phyloP scores from a whole-genome alignment of 2,797 vertebrate species.

The Clarias pachynema region DNA sequence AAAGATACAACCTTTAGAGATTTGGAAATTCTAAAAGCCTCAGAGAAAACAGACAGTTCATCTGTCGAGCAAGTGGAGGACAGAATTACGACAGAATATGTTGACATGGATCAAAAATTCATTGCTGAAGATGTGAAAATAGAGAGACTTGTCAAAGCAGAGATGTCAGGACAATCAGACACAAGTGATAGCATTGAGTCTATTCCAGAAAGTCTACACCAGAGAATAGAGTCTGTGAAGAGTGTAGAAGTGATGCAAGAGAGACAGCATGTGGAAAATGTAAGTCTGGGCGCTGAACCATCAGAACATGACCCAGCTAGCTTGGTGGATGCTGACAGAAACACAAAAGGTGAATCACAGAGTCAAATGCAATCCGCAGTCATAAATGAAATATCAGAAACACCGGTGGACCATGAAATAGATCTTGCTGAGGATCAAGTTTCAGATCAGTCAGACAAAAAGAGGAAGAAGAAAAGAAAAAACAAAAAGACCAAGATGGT shows the following conservation, averaged over 20 bases:
- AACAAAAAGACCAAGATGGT: slow-evolving; percentile 45
- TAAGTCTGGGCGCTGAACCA: background rate
- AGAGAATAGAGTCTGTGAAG: slow-evolving; percentile 12
- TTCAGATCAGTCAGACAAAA: slow-evolving; percentile 50
- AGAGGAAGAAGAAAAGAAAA: slow-evolving; percentile 55
- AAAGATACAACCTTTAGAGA: background rate
- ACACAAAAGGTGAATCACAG: slow-evolving; percentile 19
- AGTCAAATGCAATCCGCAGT: background rate
- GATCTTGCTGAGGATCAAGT: slow-evolving; percentile 29
- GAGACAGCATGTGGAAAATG: slow-evolving; percentile 7
- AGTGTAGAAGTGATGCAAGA: background rate
- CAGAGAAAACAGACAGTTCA: background rate
- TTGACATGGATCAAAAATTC: slow-evolving; percentile 7
- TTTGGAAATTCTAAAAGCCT: background rate
- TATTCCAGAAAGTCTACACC: background rate
- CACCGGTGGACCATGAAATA: slow-evolving; percentile 21
- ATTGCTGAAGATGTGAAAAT: background rate
- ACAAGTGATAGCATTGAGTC: slow-evolving; percentile 7
- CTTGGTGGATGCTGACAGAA: slow-evolving; percentile 1
- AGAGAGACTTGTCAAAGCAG: slow-evolving; percentile 28
- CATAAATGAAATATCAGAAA: background rate
- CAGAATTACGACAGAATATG: background rate
- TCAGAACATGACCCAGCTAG: slow-evolving; percentile 12
- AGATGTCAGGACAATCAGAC: slow-evolving; percentile 9
- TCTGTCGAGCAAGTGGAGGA: background rate